Evolutionary conservation across 2,888 invertebrate genomes (phyloP), one percentile per base, ranked within the genome.

Genomic region (Perdita meconis): DNA sequence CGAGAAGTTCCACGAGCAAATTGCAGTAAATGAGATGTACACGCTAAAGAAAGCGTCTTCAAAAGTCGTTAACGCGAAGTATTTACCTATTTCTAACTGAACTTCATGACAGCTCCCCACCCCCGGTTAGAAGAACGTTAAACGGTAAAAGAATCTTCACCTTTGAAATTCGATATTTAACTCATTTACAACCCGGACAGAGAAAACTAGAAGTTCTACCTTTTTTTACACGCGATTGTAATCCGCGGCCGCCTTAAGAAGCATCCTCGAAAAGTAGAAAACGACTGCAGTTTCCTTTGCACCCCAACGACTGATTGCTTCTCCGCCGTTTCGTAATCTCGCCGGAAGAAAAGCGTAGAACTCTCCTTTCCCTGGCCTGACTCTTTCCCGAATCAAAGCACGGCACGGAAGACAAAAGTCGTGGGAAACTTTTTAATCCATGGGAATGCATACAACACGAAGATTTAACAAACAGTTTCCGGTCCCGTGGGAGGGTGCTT

Each of bases 391-490:
- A 22, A n/a, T 30, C n/a, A 36, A 66, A 67, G 50, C 55, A 22
- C 12, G 22, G 34, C 12, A 38, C 6, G 26, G 19, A 26, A 40
- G 42, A 63, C 24, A 30, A 26, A 47, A 24, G 47, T 16, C 34
- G 24, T 12, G 4, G n/a, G 12, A 55, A 55, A 71, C 65, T 74
- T 78, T 44, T 70, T 70, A 74, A 80, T 71, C 70, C 67, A 47
- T 13, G 34, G 36, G 24, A 74, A 64, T 34, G 42, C 51, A 38
- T 30, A 56, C 74, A 56, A 60, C 42, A 47, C 51, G n/a, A 40
- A 22, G 53, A 74, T 78, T 74, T 67, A 64, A 78, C 70, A 78
- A 74, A 69, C 61, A 64, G 40, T 64, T 51, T 30, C 57, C 16
- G 4, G 42, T 55, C 13, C 40, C 42, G 26, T 36, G 22, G 34